Evolutionary conservation across 1,140 invertebrate genomes (phyloP).

Genomic region (Hormaphis cornu): DNA sequence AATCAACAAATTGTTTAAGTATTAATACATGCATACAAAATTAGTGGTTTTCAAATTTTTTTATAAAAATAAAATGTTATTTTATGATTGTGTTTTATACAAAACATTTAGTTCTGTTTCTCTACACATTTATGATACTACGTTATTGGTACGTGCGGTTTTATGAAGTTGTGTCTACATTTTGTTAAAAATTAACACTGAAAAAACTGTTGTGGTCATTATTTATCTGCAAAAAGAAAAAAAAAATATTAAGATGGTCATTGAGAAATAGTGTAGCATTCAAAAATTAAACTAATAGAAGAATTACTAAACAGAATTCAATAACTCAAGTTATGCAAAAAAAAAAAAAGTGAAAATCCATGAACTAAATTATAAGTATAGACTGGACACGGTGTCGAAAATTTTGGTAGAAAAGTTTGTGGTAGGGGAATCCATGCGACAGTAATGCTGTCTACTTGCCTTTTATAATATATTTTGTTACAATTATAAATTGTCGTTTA

Average conservation of each 20-base stretch:
- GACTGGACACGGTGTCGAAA: too few relatives aligned
- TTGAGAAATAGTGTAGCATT: too few relatives aligned
- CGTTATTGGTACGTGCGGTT: not conserved
- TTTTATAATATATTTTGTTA: too few relatives aligned
- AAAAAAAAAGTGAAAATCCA: too few relatives aligned
- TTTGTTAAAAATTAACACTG: constrained; percentile 19
- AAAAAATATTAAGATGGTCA: not conserved
- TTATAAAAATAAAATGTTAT: not conserved
- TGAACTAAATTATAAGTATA: too few relatives aligned
- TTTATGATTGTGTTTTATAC: constrained; percentile 12
- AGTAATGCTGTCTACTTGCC: too few relatives aligned
- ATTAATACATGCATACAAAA: constrained; percentile 14
- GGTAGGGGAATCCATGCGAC: too few relatives aligned
- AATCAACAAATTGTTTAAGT: constrained; percentile 5
- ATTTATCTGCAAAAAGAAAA: not conserved
- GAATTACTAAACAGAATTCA: too few relatives aligned
- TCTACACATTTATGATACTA: not conserved
- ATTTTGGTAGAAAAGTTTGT: too few relatives aligned
- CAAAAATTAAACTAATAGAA: too few relatives aligned
- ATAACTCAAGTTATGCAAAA: too few relatives aligned
- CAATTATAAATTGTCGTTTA: too few relatives aligned
- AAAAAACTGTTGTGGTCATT: not conserved
- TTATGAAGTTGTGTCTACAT: not conserved
- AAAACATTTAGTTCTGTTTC: constrained; percentile 1
- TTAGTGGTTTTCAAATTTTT: constrained; percentile 11